phyloP scores from a whole-genome alignment of 1,140 invertebrate species.

The Dendroctonus ponderosae region DNA sequence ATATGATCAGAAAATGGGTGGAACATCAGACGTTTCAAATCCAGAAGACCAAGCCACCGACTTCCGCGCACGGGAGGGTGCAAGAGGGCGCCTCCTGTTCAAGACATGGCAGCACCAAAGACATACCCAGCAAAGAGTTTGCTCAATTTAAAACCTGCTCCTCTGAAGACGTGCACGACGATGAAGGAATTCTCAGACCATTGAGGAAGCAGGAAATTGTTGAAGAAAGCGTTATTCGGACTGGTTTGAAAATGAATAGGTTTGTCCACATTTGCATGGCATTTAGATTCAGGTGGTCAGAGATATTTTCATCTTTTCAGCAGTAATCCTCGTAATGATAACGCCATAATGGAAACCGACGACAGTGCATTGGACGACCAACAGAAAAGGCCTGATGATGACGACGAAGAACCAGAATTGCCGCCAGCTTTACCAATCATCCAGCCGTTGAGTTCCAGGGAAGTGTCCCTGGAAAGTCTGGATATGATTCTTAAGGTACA shows the following conservation, averaged over 20 bases:
- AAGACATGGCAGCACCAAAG: constrained; percentile 27
- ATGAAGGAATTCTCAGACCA: constrained; percentile 41
- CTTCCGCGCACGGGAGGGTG: constrained; percentile 15
- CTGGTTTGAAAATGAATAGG: constrained; percentile 54
- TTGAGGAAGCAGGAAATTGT: constrained; percentile 53
- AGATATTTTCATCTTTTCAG: no score
- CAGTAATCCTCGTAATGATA: constrained; percentile 28
- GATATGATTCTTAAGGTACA: constrained; percentile 61
- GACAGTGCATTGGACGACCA: constrained; percentile 44
- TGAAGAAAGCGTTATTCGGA: constrained; percentile 59
- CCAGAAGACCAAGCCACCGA: constrained; percentile 55
- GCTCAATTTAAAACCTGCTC: constrained; percentile 64
- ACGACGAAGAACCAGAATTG: constrained; percentile 68
- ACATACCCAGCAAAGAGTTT: constrained; percentile 59
- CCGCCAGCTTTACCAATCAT: constrained; percentile 73
- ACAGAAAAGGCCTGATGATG: constrained; percentile 53
- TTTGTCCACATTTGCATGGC: background rate
- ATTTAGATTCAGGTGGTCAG: no score
- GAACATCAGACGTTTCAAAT: constrained; percentile 85
- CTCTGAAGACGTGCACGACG: constrained; percentile 52
- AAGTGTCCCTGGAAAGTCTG: constrained; percentile 76
- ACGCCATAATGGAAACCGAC: constrained; percentile 43
- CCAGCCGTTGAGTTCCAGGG: constrained; percentile 70
- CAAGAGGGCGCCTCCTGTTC: constrained; percentile 1
- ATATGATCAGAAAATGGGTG: constrained; percentile 91